A percentile compares a stretch with the other conserved stretches of the same genome.
Conservation (phyloP, 2,797 vertebrate genomes). For the Ctenochaetus hawaiiensis region DNA sequence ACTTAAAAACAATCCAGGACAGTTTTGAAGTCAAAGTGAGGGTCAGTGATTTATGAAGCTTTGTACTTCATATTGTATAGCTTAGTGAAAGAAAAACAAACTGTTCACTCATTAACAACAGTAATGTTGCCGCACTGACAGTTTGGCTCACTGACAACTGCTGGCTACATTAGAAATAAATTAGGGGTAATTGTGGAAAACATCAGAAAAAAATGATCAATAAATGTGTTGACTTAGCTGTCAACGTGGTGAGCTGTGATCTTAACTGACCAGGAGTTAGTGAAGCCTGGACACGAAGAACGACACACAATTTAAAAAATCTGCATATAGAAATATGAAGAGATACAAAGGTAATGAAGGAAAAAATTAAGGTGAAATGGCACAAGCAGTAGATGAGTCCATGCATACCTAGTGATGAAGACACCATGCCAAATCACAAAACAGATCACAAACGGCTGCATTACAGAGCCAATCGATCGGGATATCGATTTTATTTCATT, state of each 20-base stretch:
- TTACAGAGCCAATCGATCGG: neutral
- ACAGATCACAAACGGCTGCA: conserved; percentile 22
- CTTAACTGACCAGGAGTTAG: neutral
- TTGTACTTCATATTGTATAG: neutral
- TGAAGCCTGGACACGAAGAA: neutral
- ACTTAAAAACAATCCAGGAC: neutral
- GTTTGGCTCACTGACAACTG: neutral
- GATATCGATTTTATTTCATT: neutral
- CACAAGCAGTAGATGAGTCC: neutral
- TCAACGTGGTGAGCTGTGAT: neutral
- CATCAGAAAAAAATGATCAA: neutral
- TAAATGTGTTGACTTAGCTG: neutral
- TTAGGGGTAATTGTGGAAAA: neutral
- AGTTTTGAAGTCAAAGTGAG: neutral
- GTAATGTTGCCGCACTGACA: neutral
- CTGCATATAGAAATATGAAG: neutral
- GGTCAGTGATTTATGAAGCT: neutral
- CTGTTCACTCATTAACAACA: neutral
- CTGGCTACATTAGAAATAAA: neutral
- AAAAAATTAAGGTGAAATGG: neutral
- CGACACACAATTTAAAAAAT: neutral
- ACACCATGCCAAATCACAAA: conserved; percentile 67
- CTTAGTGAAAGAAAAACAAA: neutral
- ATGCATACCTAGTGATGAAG: conserved; percentile 73
- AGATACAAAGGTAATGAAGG: neutral